Base-by-base conservation (phyloP, 2,888 invertebrate species). In the Leistus spinibarbis region DNA sequence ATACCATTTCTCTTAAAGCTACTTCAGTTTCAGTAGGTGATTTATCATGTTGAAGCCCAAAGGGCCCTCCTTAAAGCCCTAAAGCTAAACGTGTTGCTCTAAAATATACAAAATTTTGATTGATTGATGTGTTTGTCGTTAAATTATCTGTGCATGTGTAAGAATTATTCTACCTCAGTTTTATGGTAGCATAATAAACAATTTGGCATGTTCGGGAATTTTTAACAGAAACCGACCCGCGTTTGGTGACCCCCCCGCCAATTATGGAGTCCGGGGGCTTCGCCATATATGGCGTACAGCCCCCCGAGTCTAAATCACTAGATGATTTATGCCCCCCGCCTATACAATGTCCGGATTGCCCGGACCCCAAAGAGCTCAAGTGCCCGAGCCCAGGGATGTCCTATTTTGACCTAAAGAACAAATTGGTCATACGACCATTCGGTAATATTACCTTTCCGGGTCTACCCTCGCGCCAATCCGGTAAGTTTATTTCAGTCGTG, bases 301-400 rank as follows among this genome's bases (percentile, higher is more conserved):
- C 91, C n/a, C 92, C 92, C 0, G 88, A 88, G 71, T 87, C 87
- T 78, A 86, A 88, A 27, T 88, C 89, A 74, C 83, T 88, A 76
- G 89, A 90, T 66, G 89, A 90, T 79, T 85, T 91, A 13, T 93
- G 93, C 80, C 89, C 88, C 2, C 88, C 90, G 0, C 88, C 87
- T 24, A 85, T 87, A 63, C 86, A 87, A 16, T 93, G 92, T 80
- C 88, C 89, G 16, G 88, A 90, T 78, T 93, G 92, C 81, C 88
- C 90, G 3, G 88, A 87, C 79, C 83, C 86, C 75, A 88, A 87
- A 79, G 87, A 88, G 69, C 84, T 85, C 60, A 88, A 88, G 77
- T 91, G 91, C 81, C 88, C 87, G 77, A 88, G 89, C 60, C 88
- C 89, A 2, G 88, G 90, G 63, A 85, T 87, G 69, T 88, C 89